Percentiles rank a stretch among this genome's conserved stretches.
phyloP scores from a whole-genome alignment of 1,140 invertebrate genomes.

The Elysia chlorotica region DNA sequence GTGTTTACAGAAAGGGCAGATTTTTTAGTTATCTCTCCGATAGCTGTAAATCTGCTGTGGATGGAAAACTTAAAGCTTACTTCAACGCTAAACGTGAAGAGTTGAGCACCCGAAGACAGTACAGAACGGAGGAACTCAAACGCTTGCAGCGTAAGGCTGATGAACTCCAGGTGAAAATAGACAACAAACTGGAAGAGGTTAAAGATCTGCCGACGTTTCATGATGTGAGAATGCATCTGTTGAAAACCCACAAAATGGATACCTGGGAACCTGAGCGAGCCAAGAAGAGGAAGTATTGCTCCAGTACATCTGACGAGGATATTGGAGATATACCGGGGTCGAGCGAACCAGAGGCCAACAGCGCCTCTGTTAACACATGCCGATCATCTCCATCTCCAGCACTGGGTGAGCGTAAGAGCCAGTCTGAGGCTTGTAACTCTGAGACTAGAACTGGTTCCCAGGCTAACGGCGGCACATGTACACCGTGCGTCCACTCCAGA shows the following conservation, averaged over 20 bases:
- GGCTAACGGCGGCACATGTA: no score
- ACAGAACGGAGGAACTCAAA: not conserved
- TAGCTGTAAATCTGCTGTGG: slow-evolving; percentile 3
- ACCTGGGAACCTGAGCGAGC: not conserved
- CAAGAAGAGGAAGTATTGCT: not conserved
- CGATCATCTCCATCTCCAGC: not conserved
- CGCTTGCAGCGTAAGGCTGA: not conserved
- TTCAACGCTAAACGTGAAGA: slow-evolving; percentile 3
- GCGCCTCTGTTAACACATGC: not conserved
- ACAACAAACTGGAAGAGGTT: not conserved
- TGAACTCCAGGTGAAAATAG: slow-evolving; percentile 7
- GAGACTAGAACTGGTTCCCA: not conserved
- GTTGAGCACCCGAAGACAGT: no score
- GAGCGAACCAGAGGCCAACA: not conserved
- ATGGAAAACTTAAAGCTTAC: slow-evolving; percentile 3
- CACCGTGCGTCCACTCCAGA: no score
- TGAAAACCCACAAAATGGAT: not conserved
- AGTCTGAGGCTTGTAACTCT: not conserved
- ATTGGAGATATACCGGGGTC: not conserved
- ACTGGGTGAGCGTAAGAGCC: not conserved
- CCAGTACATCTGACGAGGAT: not conserved
- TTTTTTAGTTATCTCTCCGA: not conserved
- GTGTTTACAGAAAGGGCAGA: slow-evolving; percentile 12
- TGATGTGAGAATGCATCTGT: not conserved
- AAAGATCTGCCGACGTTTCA: slow-evolving; percentile 13